A percentile compares a stretch with the other conserved stretches of the same genome.
Evolutionary conservation across 2,113 vertebrate genomes (phyloP).

Genomic region (Pseudopipra pipra): DNA sequence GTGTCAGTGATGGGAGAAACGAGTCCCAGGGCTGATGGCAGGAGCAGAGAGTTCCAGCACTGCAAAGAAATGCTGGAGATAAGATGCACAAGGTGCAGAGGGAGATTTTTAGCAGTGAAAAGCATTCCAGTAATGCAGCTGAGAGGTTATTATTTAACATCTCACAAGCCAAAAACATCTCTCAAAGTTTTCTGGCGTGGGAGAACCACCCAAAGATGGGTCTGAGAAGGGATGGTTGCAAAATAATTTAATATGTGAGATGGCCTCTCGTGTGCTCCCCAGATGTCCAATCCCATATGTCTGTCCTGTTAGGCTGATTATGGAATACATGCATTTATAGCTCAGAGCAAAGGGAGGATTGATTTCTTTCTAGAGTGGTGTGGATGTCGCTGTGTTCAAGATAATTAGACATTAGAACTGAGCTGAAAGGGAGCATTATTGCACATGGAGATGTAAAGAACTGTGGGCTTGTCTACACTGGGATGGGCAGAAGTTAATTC

Average conservation of each 20-base stretch:
- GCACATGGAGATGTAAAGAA: background rate
- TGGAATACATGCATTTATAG: background rate
- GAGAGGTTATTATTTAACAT: background rate
- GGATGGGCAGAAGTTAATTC: background rate
- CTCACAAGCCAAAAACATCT: background rate
- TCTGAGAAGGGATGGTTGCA: background rate
- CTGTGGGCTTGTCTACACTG: background rate
- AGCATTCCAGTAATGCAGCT: background rate
- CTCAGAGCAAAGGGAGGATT: background rate
- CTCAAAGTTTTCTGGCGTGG: background rate
- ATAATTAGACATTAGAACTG: background rate
- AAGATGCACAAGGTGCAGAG: background rate
- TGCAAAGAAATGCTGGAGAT: background rate
- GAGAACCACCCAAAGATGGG: background rate
- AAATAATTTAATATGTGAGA: background rate
- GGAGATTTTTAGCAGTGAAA: background rate
- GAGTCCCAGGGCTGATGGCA: background rate
- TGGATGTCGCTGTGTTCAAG: background rate
- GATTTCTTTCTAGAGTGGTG: background rate
- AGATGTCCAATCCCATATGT: slow-evolving; percentile 40
- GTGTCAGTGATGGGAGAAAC: background rate
- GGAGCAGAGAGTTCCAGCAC: background rate
- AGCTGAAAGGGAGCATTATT: background rate
- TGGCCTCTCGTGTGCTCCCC: slow-evolving; percentile 33
- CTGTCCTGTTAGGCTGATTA: background rate